Conservation (phyloP, 2,888 invertebrate genomes). For the Thymelicus lineola region DNA sequence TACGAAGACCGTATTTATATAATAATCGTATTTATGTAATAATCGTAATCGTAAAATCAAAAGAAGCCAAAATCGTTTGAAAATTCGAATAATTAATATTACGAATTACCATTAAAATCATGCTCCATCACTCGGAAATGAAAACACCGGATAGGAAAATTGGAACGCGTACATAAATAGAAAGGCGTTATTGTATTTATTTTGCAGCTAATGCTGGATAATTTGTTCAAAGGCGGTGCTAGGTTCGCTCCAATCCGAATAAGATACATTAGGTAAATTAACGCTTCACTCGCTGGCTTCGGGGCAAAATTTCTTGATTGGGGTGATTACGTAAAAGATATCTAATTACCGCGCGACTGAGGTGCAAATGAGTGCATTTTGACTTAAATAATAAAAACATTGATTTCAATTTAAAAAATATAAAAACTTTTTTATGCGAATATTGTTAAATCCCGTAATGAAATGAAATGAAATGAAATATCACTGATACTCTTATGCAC, state of each 20-base stretch:
- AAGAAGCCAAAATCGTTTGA: background rate
- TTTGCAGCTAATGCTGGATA: constrained; percentile 45
- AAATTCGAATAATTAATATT: background rate
- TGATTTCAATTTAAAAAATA: background rate
- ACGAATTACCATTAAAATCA: background rate
- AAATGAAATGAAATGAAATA: too few relatives aligned
- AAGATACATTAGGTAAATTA: constrained; percentile 79
- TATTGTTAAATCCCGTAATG: background rate
- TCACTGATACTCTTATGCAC: too few relatives aligned
- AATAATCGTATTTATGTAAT: too few relatives aligned
- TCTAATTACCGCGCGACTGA: constrained; percentile 58
- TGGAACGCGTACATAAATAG: constrained; percentile 1
- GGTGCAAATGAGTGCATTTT: constrained; percentile 3
- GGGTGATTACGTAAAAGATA: constrained; percentile 65
- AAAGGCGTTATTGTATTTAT: constrained; percentile 15
- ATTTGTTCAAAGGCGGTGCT: constrained; percentile 70
- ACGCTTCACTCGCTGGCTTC: constrained; percentile 69
- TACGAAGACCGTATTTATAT: too few relatives aligned
- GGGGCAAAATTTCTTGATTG: constrained; percentile 72
- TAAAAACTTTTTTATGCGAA: constrained; percentile 3
- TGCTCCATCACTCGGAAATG: background rate
- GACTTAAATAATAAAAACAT: constrained; percentile 4
- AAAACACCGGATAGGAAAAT: constrained; percentile 4
- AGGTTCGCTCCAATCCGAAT: constrained; percentile 66
- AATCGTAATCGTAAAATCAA: background rate